A percentile compares a stretch with the other conserved stretches of the same genome.
These are phyloP conservation scores for Muricea muricata DNA, from an alignment of 92 coral and sea anemone species.

Conservation along the genomic window DNA sequence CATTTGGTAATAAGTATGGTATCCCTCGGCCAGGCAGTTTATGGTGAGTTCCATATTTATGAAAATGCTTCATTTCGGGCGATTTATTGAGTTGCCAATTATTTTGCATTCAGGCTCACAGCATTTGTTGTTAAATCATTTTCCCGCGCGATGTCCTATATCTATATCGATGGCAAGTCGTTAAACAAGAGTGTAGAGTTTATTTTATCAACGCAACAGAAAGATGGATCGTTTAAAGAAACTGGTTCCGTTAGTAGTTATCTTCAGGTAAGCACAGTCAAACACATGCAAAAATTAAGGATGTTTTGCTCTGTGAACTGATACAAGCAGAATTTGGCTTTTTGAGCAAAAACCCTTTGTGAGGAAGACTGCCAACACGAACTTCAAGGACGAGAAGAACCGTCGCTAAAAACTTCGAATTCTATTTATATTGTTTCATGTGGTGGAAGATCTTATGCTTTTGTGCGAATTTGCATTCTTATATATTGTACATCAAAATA, in stretches of 20 bases:
- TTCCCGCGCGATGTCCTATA: constrained; percentile 85
- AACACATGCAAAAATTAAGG: too few species aligned
- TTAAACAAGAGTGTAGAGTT: constrained; percentile 66
- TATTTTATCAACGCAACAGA: constrained; percentile 72
- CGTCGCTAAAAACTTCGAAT: too few species aligned
- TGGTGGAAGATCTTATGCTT: too few species aligned
- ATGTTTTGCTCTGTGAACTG: too few species aligned
- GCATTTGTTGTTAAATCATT: constrained; percentile 95
- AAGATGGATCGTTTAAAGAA: constrained; percentile 75
- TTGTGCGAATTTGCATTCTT: too few species aligned
- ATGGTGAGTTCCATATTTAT: constrained; percentile 71
- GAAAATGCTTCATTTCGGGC: too few species aligned
- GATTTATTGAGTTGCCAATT: too few species aligned
- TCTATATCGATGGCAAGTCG: constrained; percentile 75
- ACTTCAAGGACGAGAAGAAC: too few species aligned
- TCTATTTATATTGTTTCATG: too few species aligned
- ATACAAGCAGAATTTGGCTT: too few species aligned
- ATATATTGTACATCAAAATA: background rate
- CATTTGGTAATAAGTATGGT: constrained; percentile 78
- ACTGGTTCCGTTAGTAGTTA: constrained; percentile 81
- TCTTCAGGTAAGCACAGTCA: constrained; percentile 83
- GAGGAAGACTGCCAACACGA: too few species aligned
- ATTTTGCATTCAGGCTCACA: constrained; percentile 92
- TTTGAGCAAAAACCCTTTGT: too few species aligned
- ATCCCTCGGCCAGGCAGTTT: constrained; percentile 77